A percentile compares a stretch with the other conserved stretches of the same genome.
Evolutionary conservation across 2,113 vertebrate genomes (phyloP).

Genomic region (Sigmodon hispidus): DNA sequence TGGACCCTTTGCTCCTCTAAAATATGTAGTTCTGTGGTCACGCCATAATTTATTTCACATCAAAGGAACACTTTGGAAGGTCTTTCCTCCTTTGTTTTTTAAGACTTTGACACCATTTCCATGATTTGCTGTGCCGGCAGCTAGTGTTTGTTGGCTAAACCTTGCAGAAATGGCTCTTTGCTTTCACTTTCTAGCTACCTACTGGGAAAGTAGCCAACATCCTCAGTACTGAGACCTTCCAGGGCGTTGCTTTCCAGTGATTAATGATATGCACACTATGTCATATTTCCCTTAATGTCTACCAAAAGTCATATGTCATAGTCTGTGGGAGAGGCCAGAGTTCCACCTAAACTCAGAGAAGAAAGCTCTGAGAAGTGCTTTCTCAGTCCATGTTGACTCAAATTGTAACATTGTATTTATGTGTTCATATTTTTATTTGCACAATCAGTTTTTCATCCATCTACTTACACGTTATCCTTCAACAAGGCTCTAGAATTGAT

Average conservation of each 20-base stretch:
- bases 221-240: constrained; percentile 72
- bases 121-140: constrained; percentile 73
- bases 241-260: constrained; percentile 69
- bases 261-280: constrained; percentile 40
- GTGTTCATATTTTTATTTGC: constrained; percentile 61
- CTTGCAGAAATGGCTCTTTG: constrained; percentile 35
- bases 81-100: constrained; percentile 71
- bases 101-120: constrained; percentile 68
- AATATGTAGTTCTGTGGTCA: constrained; percentile 75
- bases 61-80: constrained; percentile 59
- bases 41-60: constrained; percentile 57
- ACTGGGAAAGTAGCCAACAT: constrained; percentile 70
- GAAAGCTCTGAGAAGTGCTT: constrained; percentile 65
- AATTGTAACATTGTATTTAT: constrained; percentile 69
- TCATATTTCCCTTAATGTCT: constrained; percentile 70
- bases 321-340: constrained; percentile 74
- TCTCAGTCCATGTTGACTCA: constrained; percentile 76
- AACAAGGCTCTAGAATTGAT: constrained; percentile 80
- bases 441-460: constrained; percentile 61
- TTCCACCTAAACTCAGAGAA: constrained; percentile 68
- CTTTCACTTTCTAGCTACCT: constrained; percentile 53
- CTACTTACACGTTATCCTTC: constrained; percentile 75
- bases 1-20: constrained; percentile 43
- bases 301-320: constrained; percentile 87
- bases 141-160: constrained; percentile 55